Evolutionary conservation across 1,140 invertebrate species (phyloP), one percentile per base, ranked within the genome.

Genomic region (Trichomalopsis sarcophagae): DNA sequence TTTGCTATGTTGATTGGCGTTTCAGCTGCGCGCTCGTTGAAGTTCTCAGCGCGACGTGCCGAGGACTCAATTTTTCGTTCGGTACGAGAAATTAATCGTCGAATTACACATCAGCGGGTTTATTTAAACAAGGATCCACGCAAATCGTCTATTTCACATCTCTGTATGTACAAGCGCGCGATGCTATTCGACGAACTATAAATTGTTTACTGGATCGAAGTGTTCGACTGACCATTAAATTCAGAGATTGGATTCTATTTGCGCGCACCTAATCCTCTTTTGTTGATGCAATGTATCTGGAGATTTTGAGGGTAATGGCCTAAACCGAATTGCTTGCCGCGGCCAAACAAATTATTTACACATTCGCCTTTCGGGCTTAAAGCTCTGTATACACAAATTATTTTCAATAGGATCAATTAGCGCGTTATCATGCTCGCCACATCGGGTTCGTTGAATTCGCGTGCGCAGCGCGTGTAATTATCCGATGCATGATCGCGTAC

Each of bases 221-320:
- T 2, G 44, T 50, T 77, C 44, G 17, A 66, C 62, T 79, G 77
- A 66, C 77, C 77, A 79, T 66, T 79, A 66, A 79, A 62, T 66
- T 66, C 9, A 17, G 55, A 79, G 50, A 66, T 79, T 66, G 17
- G 77, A 79, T 79, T 62, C 50, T 40, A 66, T 30, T 79, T 30
- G 47, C 10, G 11, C 33, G 27, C n/a, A 21, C 77, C 77, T 79
- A 79, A 79, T 79, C 77, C 77, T 79, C 77, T 79, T 79, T 79
- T 79, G 77, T 66, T 66, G 50, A 79, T 66, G 27, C n/a, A 66
- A 79, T 79, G 77, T 47, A 66, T 79, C 62, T 66, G 77, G 77
- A 50, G 75, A 77, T 77, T 77, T 77, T 50, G 75, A 1, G 30
- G 77, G 27, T 66, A 79, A 62, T 66, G 47, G 77, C 17, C 30